Percentiles rank a stretch among this genome's conserved stretches.
Evolutionary conservation across 2,888 invertebrate species (phyloP).

Genomic region (Ophion obscuratus): DNA sequence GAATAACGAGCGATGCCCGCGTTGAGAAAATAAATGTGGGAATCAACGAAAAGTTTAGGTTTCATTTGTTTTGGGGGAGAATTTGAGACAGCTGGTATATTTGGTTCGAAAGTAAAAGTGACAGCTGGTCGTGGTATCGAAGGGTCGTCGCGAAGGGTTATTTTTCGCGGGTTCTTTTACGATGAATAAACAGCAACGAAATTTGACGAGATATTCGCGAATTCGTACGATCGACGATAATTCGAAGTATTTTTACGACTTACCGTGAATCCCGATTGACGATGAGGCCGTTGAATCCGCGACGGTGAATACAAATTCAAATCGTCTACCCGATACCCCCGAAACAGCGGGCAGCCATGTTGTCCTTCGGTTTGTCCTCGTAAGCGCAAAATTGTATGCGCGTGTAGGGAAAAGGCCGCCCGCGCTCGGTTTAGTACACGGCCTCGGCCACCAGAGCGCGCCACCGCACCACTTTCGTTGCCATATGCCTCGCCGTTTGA

Average conservation of each 20-base stretch:
- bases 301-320: slow-evolving; percentile 56
- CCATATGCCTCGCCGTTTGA: neutral
- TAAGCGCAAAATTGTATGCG: slow-evolving; percentile 6
- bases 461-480: neutral
- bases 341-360: slow-evolving; percentile 60
- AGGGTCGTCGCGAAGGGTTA: slow-evolving; percentile 45
- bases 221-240: neutral
- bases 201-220: neutral
- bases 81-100: slow-evolving; percentile 33
- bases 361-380: slow-evolving; percentile 67
- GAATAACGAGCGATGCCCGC: neutral
- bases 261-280: slow-evolving; percentile 39
- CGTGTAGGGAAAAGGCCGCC: slow-evolving; percentile 12
- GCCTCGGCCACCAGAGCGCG: slow-evolving; percentile 2
- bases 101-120: slow-evolving; percentile 60
- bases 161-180: slow-evolving; percentile 46
- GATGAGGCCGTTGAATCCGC: slow-evolving; percentile 25
- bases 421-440: slow-evolving; percentile 11
- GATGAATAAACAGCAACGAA: neutral
- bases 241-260: slow-evolving; percentile 12
- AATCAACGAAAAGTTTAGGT: neutral
- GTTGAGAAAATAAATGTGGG: neutral
- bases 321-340: slow-evolving; percentile 58
- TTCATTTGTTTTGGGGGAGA: neutral
- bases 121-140: slow-evolving; percentile 61